Evolutionary conservation across 2,888 invertebrate species (phyloP), one percentile per base, ranked within the genome.

Genomic region (Heliconius erato): DNA sequence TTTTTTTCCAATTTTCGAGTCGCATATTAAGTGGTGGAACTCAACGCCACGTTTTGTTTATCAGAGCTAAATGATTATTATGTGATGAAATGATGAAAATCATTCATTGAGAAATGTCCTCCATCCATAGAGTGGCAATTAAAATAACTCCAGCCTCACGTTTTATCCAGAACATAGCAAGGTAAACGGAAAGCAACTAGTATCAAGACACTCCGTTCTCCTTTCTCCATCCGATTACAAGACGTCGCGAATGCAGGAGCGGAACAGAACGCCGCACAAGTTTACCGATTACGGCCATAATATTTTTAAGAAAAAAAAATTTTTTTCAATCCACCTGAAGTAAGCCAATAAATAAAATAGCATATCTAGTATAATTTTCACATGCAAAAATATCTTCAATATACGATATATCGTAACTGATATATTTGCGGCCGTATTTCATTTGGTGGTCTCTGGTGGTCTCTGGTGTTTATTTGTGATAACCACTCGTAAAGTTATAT

Each of bases 391-490:
- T 87, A 88, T 91, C 90, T 88, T 89, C 91, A 88, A 91, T 90
- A 89, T 89, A 88, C 89, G 89, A 90, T 89, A 90, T 89, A 89
- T 89, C 85, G 86, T 80, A 84, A 82, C 83, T 86, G 87, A 88
- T 90, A 88, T 90, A 90, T 91, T 92, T 91, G 89, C 88, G 89
- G 88, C 87, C 88, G 85, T 89, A 91, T 91, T 85, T 85, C 84
- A 86, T 91, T 91, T 90, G 88, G n/a, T n/a, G n/a, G n/a, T n/a
- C n/a, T n/a, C n/a, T n/a, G n/a, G n/a, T n/a, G n/a, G n/a, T n/a
- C 88, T 89, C 86, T 86, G 88, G 89, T 92, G 91, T 91, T 91
- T 91, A 92, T 91, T 89, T 90, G 88, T 89, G 90, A 91, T 92
- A 90, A 92, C 91, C 89, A 87, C 85, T 88, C 88, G 88, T 88